Evolutionary conservation across 2,797 vertebrate genomes (phyloP), one percentile per base, ranked within the genome.

Genomic region (Notoglanidium macrostoma): DNA sequence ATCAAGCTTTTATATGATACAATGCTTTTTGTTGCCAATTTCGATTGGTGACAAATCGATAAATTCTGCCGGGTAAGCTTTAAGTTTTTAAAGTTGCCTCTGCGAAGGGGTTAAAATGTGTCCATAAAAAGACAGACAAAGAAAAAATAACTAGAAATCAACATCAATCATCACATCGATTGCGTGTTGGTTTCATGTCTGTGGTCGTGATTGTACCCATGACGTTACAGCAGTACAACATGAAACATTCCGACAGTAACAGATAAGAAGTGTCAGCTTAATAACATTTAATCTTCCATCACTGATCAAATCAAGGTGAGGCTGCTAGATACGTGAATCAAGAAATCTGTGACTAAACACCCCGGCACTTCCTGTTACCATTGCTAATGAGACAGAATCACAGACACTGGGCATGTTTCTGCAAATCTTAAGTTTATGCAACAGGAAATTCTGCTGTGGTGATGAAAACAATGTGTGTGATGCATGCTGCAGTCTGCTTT

Each of bases 321-420:
- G 21, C 21, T 29, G 15, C 17, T 54, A 32, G 5, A 26, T 17
- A 12, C 19, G 10, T 44, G 40, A 73, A 82, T 15, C 10, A 26
- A 51, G 74, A 35, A 57, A 23, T 5, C 19, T 7, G 32, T 79
- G 76, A 85, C 51, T 70, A 55, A 17, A 8, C 19, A 32, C 46
- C 17, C 1, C 17, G 29, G 21, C 32, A 51, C 21, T 51, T 87
- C 55, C 67, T 77, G 80, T 21, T 57, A 40, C 21, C 72, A 26
- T 1, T 23, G 40, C 40, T 65, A 67, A 77, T 73, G 19, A 26
- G n/a, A 11, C 49, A 44, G 55, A 35, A 49, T 35, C 74, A 40
- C 40, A 73, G 23, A 83, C 11, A 21, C 17, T 2, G 51, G 65
- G 68, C 77, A 49, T 72, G 85, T 35, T 80, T 77, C 57, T 83